Evolutionary conservation across 2,797 vertebrate genomes (phyloP).

Genomic region (Acrossocheilus fasciatus): DNA sequence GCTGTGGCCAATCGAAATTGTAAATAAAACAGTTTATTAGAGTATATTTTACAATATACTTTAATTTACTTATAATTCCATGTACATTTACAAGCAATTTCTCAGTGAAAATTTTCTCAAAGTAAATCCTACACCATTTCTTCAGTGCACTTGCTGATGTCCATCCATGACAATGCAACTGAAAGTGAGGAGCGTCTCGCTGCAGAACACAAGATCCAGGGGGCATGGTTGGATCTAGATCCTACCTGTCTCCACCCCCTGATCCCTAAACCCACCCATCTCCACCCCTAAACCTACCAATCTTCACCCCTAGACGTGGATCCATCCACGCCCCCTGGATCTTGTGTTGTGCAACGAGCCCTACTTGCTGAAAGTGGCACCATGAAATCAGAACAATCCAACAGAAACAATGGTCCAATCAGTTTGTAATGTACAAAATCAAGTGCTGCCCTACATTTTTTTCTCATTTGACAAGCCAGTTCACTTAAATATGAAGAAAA

Average conservation of each 20-base stretch:
- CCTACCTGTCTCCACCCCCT: too few species aligned
- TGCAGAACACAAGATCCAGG: too few species aligned
- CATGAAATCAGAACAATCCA: not conserved
- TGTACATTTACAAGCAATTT: not conserved
- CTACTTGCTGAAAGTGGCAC: not conserved
- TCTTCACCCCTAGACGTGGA: too few species aligned
- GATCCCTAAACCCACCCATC: too few species aligned
- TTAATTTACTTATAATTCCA: not conserved
- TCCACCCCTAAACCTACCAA: too few species aligned
- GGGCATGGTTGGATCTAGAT: too few species aligned
- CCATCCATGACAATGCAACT: not conserved
- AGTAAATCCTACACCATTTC: not conserved
- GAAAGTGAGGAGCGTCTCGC: too few species aligned
- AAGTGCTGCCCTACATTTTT: not conserved
- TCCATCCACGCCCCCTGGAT: too few species aligned
- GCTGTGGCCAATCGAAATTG: not conserved
- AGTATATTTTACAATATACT: not conserved
- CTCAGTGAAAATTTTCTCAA: not conserved
- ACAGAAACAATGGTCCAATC: not conserved
- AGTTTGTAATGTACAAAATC: not conserved
- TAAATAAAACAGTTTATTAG: not conserved
- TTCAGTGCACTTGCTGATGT: too few species aligned
- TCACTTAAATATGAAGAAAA: not conserved
- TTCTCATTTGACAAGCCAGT: not conserved
- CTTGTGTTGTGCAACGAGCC: too few species aligned